Base-by-base conservation (phyloP, 2,797 vertebrate species). In the Hemitrygon akajei region DNA sequence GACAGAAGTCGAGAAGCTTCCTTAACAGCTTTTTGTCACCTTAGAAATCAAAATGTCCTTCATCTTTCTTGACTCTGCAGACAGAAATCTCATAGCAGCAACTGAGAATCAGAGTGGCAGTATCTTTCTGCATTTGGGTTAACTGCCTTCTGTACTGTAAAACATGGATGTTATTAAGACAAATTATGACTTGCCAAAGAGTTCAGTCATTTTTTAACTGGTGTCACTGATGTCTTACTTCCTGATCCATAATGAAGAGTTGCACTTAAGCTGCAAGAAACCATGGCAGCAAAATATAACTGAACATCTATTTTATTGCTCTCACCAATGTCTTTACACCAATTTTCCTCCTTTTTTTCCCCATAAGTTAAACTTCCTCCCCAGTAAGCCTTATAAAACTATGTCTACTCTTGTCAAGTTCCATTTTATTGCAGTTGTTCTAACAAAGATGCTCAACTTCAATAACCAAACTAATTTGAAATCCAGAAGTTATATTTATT, bases 381-480 rank as follows among this genome's bases (percentile, higher is more conserved):
- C 30, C 27, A 60, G 56, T 91, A 66, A 25, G 14, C 40, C 91
- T 93, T 16, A 14, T 93, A 30, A 93, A 93, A 76, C 86, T 69
- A 30, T 40, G 66, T 66, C 25, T 22, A 73, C 40, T 4, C 89
- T 47, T 73, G 66, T 91, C 60, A 91, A 66, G 14, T 69, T 66
- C 27, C 34, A 91, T 37, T 91, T 91, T 27, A 56, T 56, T 92
- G 25, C 69, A 92, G 22, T 47, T 30, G 25, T 56, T 37, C 47
- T 69, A 34, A 75, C 40, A 93, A 92, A 92, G 75, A 40, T 75
- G 40, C 27, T 75, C 25, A 76, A 76, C 40, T 76, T 11, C 12
- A 75, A 25, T 56, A 9, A 71, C 56, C 91, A 93, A 75, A 93
- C 71, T 76, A 56, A 76, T 93, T 75, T 56, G 71, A 93, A 93